These are phyloP conservation scores for Seladonia tumulorum DNA, from an alignment of 2,888 invertebrate species.

Conservation along the genomic window DNA sequence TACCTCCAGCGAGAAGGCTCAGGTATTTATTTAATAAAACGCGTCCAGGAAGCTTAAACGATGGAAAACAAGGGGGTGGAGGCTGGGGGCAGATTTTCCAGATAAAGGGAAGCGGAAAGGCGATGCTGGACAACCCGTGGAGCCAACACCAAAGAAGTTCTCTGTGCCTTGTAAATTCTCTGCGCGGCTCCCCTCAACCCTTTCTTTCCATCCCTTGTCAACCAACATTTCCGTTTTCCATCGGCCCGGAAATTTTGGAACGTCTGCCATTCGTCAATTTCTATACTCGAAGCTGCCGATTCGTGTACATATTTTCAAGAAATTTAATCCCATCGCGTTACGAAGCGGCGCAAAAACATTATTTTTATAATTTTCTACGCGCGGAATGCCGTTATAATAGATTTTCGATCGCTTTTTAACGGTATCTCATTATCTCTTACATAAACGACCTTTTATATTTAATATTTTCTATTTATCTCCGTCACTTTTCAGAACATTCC, in stretches of 20 bases:
- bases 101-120: constrained; percentile 46
- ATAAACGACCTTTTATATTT: neutral
- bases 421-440: neutral
- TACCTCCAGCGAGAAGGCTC: constrained; percentile 63
- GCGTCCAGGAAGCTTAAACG: constrained; percentile 67
- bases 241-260: constrained; percentile 26
- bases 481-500: neutral
- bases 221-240: neutral
- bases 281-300: constrained; percentile 10
- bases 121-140: constrained; percentile 49
- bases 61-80: constrained; percentile 14
- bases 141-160: constrained; percentile 60
- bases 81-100: constrained; percentile 39
- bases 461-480: neutral
- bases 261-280: constrained; percentile 31
- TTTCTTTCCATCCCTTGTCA: neutral
- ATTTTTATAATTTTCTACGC: neutral
- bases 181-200: constrained; percentile 25
- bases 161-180: constrained; percentile 36
- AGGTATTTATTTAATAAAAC: constrained; percentile 79
- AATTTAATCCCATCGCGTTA: neutral
- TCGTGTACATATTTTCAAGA: neutral
- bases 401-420: neutral
- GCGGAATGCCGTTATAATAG: neutral
- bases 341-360: neutral